phyloP scores from a whole-genome alignment of 2,113 vertebrate species.

The Chauna torquata region DNA sequence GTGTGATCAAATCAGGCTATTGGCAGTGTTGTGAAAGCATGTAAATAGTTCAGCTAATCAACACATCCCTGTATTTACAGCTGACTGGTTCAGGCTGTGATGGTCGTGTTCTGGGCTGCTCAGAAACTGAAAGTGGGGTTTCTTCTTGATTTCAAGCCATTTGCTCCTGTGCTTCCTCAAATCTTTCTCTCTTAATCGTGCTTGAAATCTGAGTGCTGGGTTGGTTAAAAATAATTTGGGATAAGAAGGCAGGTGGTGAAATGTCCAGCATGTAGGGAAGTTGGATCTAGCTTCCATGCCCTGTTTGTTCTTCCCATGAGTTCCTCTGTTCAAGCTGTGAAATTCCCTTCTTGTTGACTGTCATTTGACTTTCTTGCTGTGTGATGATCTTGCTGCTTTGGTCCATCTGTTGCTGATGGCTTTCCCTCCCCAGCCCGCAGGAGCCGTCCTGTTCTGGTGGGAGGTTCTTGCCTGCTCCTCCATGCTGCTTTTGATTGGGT shows the following conservation, averaged over 20 bases:
- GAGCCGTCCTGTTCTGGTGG: no score
- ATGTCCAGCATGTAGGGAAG: not conserved
- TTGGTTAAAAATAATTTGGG: not conserved
- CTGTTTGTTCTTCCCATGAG: rapidly evolving
- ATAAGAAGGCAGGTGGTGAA: not conserved
- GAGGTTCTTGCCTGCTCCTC: not conserved
- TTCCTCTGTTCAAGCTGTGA: not conserved
- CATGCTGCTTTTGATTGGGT: not conserved
- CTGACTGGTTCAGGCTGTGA: not conserved
- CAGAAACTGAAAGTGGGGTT: not conserved
- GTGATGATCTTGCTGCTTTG: no score
- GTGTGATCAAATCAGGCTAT: constrained; percentile 1
- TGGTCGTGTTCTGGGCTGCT: not conserved
- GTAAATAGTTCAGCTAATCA: constrained; percentile 32
- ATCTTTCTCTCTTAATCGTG: not conserved
- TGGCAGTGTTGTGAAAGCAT: not conserved
- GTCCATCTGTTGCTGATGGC: not conserved
- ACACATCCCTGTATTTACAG: not conserved
- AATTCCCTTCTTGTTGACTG: not conserved
- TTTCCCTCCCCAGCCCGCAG: not conserved
- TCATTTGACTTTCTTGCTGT: not conserved
- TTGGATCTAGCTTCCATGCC: not conserved
- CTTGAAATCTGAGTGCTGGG: not conserved
- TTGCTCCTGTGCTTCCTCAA: not conserved
- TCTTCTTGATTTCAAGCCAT: not conserved